These are phyloP conservation scores for Pogoniulus pusillus DNA, from an alignment of 2,797 vertebrate species.

Conservation along the genomic window DNA sequence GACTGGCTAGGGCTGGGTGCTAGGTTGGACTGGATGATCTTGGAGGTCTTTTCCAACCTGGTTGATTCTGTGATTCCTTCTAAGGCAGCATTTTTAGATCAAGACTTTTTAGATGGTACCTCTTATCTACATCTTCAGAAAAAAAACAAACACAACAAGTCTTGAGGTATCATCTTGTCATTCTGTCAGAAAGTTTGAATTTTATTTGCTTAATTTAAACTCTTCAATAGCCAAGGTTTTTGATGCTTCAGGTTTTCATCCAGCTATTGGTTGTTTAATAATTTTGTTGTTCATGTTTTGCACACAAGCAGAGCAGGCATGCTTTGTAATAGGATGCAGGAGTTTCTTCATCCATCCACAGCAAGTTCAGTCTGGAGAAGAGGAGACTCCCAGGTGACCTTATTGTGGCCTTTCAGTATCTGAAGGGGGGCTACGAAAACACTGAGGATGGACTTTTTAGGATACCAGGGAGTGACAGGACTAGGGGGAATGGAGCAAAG, in stretches of 20 bases:
- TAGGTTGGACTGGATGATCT: too few relatives aligned
- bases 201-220: not conserved
- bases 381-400: too few relatives aligned
- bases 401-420: too few relatives aligned
- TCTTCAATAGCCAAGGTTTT: not conserved
- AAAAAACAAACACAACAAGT: not conserved
- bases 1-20: too few relatives aligned
- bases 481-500: too few relatives aligned
- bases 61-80: not conserved
- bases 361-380: too few relatives aligned
- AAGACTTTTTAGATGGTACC: not conserved
- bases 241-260: not conserved
- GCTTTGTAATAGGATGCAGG: not conserved
- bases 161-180: not conserved
- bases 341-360: not conserved
- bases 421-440: too few relatives aligned
- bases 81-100: not conserved
- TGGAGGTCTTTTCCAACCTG: too few relatives aligned
- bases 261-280: not conserved
- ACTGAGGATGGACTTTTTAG: too few relatives aligned
- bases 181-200: not conserved
- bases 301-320: fast-evolving
- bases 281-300: not conserved
- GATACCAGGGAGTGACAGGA: too few relatives aligned
- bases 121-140: not conserved